phyloP scores from a whole-genome alignment of 2,797 vertebrate species.

The Nasua narica region DNA sequence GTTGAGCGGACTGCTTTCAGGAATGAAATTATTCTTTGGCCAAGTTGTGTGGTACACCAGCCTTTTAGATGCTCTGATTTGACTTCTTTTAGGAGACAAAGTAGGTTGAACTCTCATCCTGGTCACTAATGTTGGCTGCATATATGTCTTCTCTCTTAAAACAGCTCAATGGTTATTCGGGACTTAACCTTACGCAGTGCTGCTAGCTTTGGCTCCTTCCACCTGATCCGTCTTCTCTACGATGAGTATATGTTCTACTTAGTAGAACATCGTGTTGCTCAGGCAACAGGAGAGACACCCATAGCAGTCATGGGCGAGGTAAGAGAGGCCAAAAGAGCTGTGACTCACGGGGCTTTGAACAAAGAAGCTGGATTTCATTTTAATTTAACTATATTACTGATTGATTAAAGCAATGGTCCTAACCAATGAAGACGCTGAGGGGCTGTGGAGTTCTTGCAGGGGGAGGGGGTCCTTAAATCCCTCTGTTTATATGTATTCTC shows the following conservation, averaged over 20 bases:
- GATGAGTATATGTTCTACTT: constrained; percentile 90
- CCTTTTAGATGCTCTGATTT: neutral
- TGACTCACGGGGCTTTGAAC: neutral
- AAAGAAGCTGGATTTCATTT: constrained; percentile 9
- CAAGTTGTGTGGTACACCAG: neutral
- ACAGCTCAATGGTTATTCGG: constrained; percentile 90
- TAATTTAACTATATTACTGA: neutral
- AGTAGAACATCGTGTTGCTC: constrained; percentile 88
- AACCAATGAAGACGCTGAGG: neutral
- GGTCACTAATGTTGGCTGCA: constrained; percentile 59
- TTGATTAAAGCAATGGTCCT: neutral
- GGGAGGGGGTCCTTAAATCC: neutral
- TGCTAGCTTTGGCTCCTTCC: constrained; percentile 90
- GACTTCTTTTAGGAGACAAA: neutral
- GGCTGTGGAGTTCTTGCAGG: neutral
- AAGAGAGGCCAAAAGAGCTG: constrained; percentile 72
- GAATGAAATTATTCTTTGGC: neutral
- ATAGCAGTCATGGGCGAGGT: constrained; percentile 89
- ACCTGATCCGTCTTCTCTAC: constrained; percentile 88
- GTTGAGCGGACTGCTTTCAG: neutral
- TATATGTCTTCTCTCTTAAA: constrained; percentile 76
- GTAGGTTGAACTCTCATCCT: neutral
- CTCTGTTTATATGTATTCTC: neutral
- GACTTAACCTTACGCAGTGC: constrained; percentile 89
- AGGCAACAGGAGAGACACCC: constrained; percentile 87